Percentiles rank a stretch among this genome's conserved stretches.
These are phyloP conservation scores for Thaleichthys pacificus DNA, from an alignment of 2,797 vertebrate species.

Conservation along the genomic window DNA sequence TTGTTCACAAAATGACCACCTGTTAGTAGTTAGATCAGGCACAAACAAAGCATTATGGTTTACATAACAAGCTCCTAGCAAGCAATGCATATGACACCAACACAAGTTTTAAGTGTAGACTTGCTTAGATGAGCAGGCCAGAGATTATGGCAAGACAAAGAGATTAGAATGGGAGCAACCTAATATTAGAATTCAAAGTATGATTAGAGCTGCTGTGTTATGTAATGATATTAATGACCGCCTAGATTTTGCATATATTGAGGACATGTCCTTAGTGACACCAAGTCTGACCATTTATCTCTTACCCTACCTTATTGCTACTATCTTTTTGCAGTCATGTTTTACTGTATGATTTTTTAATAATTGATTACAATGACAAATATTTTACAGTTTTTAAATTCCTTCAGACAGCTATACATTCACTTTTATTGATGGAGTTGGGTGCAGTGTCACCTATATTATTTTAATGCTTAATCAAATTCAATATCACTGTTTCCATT, in stretches of 20 bases:
- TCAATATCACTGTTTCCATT: not conserved
- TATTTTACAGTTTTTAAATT: not conserved
- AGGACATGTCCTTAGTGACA: not conserved
- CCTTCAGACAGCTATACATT: too few relatives aligned
- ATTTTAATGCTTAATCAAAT: not conserved
- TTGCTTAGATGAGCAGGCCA: slow-evolving; percentile 79
- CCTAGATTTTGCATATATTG: slow-evolving; percentile 4
- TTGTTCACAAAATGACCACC: slow-evolving; percentile 17
- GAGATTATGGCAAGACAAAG: slow-evolving; percentile 75
- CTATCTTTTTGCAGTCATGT: not conserved
- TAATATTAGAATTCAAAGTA: slow-evolving; percentile 72
- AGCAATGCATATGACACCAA: slow-evolving; percentile 40
- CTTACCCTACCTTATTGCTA: too few relatives aligned
- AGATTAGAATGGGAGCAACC: slow-evolving; percentile 69
- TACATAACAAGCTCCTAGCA: slow-evolving; percentile 40
- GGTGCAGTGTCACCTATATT: too few relatives aligned
- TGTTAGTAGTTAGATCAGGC: slow-evolving; percentile 20
- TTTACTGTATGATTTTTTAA: not conserved
- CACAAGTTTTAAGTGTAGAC: slow-evolving; percentile 62
- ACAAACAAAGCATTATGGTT: slow-evolving; percentile 41
- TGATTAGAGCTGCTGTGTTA: slow-evolving; percentile 63
- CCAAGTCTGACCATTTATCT: not conserved
- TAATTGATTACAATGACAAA: not conserved
- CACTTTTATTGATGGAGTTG: too few relatives aligned
- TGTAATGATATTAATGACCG: slow-evolving; percentile 48